Percentiles rank a stretch among this genome's conserved stretches.
Evolutionary conservation across 2,797 vertebrate genomes (phyloP).

Genomic region (Sebastes paucispinis): DNA sequence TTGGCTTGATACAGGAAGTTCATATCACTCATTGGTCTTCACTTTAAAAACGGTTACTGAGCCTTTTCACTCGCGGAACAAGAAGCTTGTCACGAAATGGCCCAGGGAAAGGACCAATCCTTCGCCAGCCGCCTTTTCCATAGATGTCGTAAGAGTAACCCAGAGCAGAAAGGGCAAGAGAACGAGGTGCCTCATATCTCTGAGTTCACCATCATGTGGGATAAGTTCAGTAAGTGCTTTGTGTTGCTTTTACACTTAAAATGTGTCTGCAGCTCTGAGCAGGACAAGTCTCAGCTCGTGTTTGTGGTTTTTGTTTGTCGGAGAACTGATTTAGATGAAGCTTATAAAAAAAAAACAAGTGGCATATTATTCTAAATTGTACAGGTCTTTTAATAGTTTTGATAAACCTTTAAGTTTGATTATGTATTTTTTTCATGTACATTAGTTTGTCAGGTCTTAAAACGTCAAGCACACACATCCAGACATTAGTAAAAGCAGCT

Average conservation of each 20-base stretch:
- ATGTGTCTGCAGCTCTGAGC: conserved; percentile 11
- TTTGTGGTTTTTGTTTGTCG: not conserved
- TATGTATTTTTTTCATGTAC: not conserved
- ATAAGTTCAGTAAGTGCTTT: conserved; percentile 90
- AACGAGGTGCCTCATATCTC: conserved; percentile 85
- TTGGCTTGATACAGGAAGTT: conserved; percentile 90
- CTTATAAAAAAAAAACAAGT: not conserved
- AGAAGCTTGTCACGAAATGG: conserved; percentile 80
- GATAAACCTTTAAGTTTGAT: not conserved
- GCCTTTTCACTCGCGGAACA: conserved; percentile 1
- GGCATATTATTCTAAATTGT: not conserved
- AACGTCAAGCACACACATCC: not conserved
- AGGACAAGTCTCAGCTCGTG: not conserved
- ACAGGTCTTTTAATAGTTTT: not conserved
- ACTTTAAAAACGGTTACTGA: conserved; percentile 56
- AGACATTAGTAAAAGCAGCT: not conserved
- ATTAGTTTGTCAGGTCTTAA: not conserved
- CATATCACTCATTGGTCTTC: conserved; percentile 57
- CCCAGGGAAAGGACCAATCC: conserved; percentile 87
- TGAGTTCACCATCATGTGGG: conserved; percentile 88
- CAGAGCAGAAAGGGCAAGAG: conserved; percentile 86
- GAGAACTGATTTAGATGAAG: not conserved
- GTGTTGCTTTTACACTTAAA: conserved; percentile 28
- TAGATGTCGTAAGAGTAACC: conserved; percentile 85
- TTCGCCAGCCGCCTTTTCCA: conserved; percentile 91